These are phyloP conservation scores for Caenorhabditis sp. DNA, from an alignment of 2,888 invertebrate genomes.

Conservation along the genomic window DNA sequence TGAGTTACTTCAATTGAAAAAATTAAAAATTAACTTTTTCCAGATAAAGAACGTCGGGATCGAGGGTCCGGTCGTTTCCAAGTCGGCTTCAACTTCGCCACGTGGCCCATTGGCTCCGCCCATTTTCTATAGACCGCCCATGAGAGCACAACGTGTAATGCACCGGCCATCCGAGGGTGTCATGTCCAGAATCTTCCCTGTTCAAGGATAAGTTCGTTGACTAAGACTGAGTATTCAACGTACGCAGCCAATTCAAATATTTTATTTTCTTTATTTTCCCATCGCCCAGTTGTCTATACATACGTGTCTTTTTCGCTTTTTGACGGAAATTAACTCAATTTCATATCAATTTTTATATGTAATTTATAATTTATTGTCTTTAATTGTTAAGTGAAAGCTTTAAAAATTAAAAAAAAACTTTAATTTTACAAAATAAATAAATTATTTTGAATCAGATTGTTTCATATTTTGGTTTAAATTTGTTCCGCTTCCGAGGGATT, in stretches of 20 bases:
- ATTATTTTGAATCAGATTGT: too few relatives aligned
- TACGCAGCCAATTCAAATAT: neutral
- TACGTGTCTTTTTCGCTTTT: conserved; percentile 33
- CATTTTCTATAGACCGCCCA: conserved; percentile 69
- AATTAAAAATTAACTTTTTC: neutral
- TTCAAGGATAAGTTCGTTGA: too few relatives aligned
- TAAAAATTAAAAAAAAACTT: conserved; percentile 24
- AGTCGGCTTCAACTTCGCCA: conserved; percentile 2
- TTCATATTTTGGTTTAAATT: too few relatives aligned
- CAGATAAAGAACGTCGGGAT: conserved; percentile 64
- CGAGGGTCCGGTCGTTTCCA: conserved; percentile 35
- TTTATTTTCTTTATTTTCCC: neutral
- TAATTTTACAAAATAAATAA: conserved; percentile 31
- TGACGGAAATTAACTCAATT: conserved; percentile 27
- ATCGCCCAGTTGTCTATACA: conserved; percentile 55
- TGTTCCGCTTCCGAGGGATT: too few relatives aligned
- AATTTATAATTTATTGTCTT: conserved; percentile 14
- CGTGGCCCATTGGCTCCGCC: conserved; percentile 66
- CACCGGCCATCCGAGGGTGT: conserved; percentile 51
- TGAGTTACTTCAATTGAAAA: too few relatives aligned
- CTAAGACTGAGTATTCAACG: too few relatives aligned
- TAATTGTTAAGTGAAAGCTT: conserved; percentile 19
- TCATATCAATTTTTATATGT: conserved; percentile 26
- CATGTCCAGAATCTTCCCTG: conserved; percentile 64
- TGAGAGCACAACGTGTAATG: conserved; percentile 51